Evolutionary conservation across 2,113 vertebrate genomes (phyloP).

Genomic region (Plestiodon gilberti): DNA sequence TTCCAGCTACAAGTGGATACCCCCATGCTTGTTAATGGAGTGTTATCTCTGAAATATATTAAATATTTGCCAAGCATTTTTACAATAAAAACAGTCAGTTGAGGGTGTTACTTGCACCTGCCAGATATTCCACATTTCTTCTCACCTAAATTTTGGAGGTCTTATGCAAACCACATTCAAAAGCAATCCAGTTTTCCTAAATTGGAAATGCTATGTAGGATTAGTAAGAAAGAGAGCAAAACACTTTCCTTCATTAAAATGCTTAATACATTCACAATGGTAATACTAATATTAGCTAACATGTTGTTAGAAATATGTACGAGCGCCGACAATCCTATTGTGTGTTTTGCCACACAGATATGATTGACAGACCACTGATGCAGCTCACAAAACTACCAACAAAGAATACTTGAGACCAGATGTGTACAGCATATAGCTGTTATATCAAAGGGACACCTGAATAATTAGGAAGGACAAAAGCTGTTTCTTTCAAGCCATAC

Average conservation of each 20-base stretch:
- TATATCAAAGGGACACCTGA: not conserved
- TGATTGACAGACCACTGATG: not conserved
- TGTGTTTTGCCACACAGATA: not conserved
- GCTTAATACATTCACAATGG: not conserved
- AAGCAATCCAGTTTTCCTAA: too few species aligned
- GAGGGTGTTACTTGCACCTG: too few species aligned
- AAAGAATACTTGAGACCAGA: not conserved
- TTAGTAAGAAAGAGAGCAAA: not conserved
- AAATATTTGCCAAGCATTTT: too few species aligned
- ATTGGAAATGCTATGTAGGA: too few species aligned
- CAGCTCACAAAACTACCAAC: not conserved
- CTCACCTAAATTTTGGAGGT: too few species aligned
- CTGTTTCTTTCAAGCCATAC: not conserved
- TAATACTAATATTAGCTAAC: not conserved
- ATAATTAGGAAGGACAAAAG: constrained; percentile 10
- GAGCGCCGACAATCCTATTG: not conserved
- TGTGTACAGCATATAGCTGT: not conserved
- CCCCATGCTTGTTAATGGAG: too few species aligned
- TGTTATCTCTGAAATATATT: too few species aligned
- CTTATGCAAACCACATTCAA: too few species aligned
- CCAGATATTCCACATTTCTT: too few species aligned
- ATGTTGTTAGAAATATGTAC: too few species aligned
- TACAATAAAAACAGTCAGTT: too few species aligned
- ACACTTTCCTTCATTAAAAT: not conserved
- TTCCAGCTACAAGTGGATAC: too few species aligned